These are phyloP conservation scores for Melanerpes formicivorus DNA, from an alignment of 2,113 vertebrate species.

Conservation along the genomic window DNA sequence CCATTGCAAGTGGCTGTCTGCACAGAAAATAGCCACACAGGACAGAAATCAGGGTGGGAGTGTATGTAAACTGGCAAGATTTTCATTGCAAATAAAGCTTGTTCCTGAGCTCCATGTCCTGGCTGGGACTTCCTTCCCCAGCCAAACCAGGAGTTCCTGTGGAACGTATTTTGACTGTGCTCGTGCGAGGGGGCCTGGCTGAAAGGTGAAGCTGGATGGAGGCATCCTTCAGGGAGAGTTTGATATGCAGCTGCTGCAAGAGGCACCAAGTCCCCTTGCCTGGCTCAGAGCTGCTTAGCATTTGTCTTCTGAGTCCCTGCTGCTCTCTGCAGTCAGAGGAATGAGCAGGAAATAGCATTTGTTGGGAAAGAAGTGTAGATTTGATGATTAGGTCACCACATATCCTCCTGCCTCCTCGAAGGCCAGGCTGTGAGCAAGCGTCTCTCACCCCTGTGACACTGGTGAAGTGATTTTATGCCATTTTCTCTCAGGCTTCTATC, in stretches of 20 bases:
- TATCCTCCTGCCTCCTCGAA: not conserved
- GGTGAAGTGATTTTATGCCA: not conserved
- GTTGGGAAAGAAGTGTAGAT: not conserved
- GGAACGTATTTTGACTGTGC: not conserved
- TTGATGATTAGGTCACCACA: not conserved
- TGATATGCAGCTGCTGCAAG: too few species aligned
- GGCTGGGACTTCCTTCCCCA: not conserved
- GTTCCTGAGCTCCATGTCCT: not conserved
- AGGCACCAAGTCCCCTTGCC: rapidly evolving
- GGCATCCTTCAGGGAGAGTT: not conserved
- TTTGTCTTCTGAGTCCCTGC: not conserved
- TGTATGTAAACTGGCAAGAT: conserved; percentile 69
- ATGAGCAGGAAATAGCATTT: not conserved
- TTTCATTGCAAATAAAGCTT: conserved; percentile 69
- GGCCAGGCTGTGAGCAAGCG: not conserved
- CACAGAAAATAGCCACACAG: conserved; percentile 77
- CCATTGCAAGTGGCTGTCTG: conserved; percentile 40
- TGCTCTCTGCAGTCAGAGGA: not conserved
- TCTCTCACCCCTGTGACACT: not conserved
- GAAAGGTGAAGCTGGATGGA: not conserved
- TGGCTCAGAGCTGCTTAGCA: not conserved
- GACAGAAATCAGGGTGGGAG: conserved; percentile 74
- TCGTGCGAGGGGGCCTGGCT: rapidly evolving
- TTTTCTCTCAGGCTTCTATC: not conserved
- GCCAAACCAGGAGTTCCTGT: not conserved